These are phyloP conservation scores for Drosophila barbarae DNA, from an alignment of 2,888 invertebrate genomes.

Conservation along the genomic window DNA sequence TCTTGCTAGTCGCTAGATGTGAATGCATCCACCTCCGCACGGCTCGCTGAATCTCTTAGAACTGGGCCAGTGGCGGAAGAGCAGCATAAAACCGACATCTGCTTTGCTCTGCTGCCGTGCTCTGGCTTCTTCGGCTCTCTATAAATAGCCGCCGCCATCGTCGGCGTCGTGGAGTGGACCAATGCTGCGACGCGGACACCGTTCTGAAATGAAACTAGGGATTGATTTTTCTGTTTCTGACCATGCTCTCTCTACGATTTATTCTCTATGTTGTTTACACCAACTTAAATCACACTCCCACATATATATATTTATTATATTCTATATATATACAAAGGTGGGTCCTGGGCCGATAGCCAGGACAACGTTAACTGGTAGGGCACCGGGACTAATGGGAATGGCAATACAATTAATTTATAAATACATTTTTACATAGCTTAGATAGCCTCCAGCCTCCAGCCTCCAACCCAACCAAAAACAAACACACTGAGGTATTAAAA, in stretches of 20 bases:
- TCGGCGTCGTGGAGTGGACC: conserved; percentile 45
- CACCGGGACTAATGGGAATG: conserved; percentile 20
- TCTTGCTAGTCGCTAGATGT: conserved; percentile 35
- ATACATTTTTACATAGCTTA: conserved; percentile 59
- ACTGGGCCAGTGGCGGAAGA: conserved; percentile 34
- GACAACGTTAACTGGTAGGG: conserved; percentile 14
- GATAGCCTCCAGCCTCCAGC: conserved; percentile 70
- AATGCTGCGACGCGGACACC: conserved; percentile 29
- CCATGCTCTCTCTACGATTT: conserved; percentile 26
- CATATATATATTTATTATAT: conserved; percentile 8
- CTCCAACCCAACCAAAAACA: conserved; percentile 39
- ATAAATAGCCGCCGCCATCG: conserved; percentile 56
- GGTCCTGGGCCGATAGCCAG: conserved; percentile 3
- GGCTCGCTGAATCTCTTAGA: conserved; percentile 33
- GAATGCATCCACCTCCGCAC: conserved; percentile 53
- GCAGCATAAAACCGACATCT: conserved; percentile 5
- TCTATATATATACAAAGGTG: conserved; percentile 47
- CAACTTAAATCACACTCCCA: conserved; percentile 36
- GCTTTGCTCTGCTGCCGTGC: conserved; percentile 13
- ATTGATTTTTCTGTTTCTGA: conserved; percentile 27
- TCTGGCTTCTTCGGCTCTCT: conserved; percentile 36
- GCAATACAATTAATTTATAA: conserved; percentile 58
- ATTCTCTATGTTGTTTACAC: conserved; percentile 30
- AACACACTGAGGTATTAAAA: conserved; percentile 61
- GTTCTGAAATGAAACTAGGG: conserved; percentile 1